Evolutionary conservation across 2,113 vertebrate genomes (phyloP), one percentile per base, ranked within the genome.

Genomic region (Anoplopoma fimbria): DNA sequence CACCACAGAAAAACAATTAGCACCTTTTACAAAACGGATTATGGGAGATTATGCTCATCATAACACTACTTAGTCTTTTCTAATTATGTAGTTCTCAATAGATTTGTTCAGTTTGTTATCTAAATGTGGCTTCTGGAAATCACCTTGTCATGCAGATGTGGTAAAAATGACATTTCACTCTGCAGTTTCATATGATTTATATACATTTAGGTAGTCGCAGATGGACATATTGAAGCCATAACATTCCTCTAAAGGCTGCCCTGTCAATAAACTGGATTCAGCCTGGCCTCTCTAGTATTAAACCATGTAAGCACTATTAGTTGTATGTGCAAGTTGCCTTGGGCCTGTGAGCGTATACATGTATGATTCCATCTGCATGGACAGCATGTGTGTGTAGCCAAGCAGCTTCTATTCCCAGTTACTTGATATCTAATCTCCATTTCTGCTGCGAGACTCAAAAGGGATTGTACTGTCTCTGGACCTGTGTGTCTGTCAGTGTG

Each of bases 351-450:
- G 29, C 47, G 21, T 14, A 23, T n/a, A 36, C 33, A 29, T 42
- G n/a, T 58, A 8, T n/a, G 51, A 25, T 40, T 17, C 21, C 27
- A 27, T 25, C 4, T 34, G 4, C 33, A n/a, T 58, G n/a, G 53
- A 12, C 42, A 33, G 33, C 14, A 15, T 15, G 33, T 68, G 42
- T 10, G 33, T 69, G 36, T 58, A 21, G 79, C 9, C 60, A 33
- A 63, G 19, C n/a, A 25, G 27, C 67, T 60, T 42, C 25, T 53
- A 31, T 53, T 69, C 36, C 29, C 38, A 62, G 14, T 79, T 81
- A 74, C 77, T 86, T 75, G 40, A 80, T 77, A 85, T 80, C 67
- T 79, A 69, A 79, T 87, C 60, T 61, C 29, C 34, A 58, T 60
- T 63, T 76, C 57, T 12, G 63, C 29, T 45, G 10, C 17, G 23